These are phyloP conservation scores for Pteronura brasiliensis DNA, from an alignment of 2,113 vertebrate species.

Conservation along the genomic window DNA sequence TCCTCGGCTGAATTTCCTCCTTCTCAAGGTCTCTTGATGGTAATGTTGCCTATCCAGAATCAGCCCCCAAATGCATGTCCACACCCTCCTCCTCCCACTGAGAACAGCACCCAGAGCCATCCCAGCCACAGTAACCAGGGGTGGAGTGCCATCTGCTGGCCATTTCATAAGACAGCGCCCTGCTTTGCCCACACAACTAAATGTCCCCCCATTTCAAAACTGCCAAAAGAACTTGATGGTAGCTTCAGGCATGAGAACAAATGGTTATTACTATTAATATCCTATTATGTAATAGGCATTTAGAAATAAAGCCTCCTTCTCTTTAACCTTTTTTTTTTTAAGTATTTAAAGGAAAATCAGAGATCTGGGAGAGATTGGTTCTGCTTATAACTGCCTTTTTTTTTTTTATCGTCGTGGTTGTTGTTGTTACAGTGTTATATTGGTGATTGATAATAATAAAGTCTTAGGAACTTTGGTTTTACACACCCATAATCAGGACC, in stretches of 20 bases:
- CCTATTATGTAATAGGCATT: neutral
- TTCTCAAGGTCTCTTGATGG: neutral
- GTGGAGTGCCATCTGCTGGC: conserved; percentile 65
- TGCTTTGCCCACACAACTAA: no score
- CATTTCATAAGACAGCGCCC: neutral
- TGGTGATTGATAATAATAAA: conserved; percentile 74
- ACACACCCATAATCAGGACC: conserved; percentile 64
- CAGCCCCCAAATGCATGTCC: neutral
- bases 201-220: conserved; percentile 17
- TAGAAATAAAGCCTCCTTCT: neutral
- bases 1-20: neutral
- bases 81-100: neutral
- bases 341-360: conserved; percentile 25
- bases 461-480: conserved; percentile 59
- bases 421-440: conserved; percentile 4
- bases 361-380: conserved; percentile 39
- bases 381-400: conserved; percentile 27
- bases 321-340: neutral
- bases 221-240: neutral
- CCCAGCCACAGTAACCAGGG: neutral
- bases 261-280: neutral
- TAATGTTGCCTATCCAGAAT: neutral
- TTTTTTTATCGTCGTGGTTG: neutral
- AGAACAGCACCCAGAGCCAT: neutral
- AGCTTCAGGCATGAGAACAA: neutral